These are phyloP conservation scores for Tetragnatha montana DNA, from an alignment of 2,888 invertebrate genomes.

Conservation along the genomic window DNA sequence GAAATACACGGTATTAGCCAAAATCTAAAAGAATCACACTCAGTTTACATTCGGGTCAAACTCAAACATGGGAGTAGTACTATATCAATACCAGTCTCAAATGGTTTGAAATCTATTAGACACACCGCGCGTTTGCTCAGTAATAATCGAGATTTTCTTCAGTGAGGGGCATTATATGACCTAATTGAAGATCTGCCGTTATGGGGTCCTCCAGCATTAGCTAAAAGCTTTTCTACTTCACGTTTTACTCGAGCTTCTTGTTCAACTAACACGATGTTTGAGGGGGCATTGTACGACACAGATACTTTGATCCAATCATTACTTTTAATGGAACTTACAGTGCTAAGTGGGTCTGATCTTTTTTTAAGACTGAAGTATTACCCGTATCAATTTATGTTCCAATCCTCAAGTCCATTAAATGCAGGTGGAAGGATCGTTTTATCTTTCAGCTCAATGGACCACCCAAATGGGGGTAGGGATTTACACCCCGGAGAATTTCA, in stretches of 20 bases:
- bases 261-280: background rate
- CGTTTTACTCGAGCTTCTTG: background rate
- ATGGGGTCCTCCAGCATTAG: background rate
- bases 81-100: background rate
- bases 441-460: background rate
- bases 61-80: too few relatives aligned
- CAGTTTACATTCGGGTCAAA: too few relatives aligned
- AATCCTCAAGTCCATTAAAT: background rate
- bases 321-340: background rate
- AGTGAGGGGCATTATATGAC: background rate
- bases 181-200: background rate
- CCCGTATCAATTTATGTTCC: background rate
- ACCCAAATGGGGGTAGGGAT: background rate
- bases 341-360: background rate
- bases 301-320: constrained; percentile 1
- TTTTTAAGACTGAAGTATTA: background rate
- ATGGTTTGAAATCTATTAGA: background rate
- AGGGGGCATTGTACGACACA: background rate
- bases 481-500: background rate
- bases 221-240: background rate
- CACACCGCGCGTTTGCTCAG: background rate
- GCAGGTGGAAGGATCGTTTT: background rate
- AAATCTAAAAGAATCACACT: too few relatives aligned
- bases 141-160: background rate
- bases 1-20: too few relatives aligned